Base-by-base conservation (phyloP, 2,113 vertebrate species). In the Fulmarus glacialis region DNA sequence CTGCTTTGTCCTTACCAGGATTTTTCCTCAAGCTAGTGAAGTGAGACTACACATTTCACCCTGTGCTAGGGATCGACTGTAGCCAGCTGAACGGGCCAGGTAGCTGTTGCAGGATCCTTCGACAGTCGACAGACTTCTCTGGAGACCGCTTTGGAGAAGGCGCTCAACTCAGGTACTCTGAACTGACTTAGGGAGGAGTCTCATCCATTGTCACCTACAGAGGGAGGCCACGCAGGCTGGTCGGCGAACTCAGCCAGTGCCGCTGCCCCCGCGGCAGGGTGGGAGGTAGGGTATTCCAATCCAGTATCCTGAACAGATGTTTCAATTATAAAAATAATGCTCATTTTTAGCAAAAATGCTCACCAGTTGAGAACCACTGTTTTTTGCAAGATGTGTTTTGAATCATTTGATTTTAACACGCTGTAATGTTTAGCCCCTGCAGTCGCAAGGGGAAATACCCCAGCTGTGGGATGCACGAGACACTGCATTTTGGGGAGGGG, bases 11-110 rank as follows among this genome's bases (percentile, higher is more conserved):
- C 42, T 73, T 24, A 6, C 40, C 12, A 77, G 75, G 75, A 8
- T 67, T 56, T 52, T 36, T n/a, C 43, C 34, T 73, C 13, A 6
- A 47, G 63, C 17, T 11, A 15, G 32, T 2, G 5, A 58, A 55
- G 52, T 3, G 22, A 55, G 34, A 38, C 56, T 0, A 0, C 5
- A 1, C 5, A 1, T 34, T 71, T 77, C 17, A 34, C 17, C 21
- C 38, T 8, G 53, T 38, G 43, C 56, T 6, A 43, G 23, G 43
- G 12, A 27, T 3, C 2, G 9, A 19, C 63, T 30, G 63, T 2
- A 42, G 58, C 72, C 68, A 60, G 62, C 55, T 81, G 68, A 56
- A 55, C 0, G 10, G 6, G 34, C 42, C 29, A 8, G 38, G 48
- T 1, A 7, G 32, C 63, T 70, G 42, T 12, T 8, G 8, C 34